Evolutionary conservation across 2,113 vertebrate species (phyloP).

Genomic region (Rhinolophus ferrumequinum): DNA sequence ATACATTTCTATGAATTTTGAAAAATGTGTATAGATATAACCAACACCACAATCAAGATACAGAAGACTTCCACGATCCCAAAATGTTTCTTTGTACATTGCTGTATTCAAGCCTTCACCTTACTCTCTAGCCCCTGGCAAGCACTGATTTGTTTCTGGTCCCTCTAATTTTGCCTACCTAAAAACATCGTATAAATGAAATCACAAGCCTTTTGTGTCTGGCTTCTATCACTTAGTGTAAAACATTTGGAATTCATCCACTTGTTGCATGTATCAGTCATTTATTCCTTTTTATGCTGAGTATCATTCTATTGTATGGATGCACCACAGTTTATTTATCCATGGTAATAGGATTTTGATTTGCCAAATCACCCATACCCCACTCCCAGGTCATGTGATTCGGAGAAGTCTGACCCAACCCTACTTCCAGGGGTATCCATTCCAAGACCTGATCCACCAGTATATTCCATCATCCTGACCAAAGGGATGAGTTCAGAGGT

Average conservation of each 20-base stretch:
- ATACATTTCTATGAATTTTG: neutral
- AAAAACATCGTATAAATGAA: neutral
- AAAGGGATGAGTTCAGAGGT: neutral
- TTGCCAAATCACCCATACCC: neutral
- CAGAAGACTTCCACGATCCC: neutral
- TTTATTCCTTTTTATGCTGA: neutral
- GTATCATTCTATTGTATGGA: neutral
- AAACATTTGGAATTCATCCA: neutral
- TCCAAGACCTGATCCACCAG: neutral
- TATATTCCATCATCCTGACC: neutral
- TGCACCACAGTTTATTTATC: neutral
- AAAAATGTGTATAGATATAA: neutral
- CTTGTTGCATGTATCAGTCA: neutral
- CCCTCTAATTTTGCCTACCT: neutral
- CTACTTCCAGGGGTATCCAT: neutral
- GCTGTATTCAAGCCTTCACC: neutral
- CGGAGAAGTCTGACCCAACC: neutral
- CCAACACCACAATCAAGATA: neutral
- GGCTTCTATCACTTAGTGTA: neutral
- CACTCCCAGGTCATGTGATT: neutral
- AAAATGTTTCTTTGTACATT: neutral
- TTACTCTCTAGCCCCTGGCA: neutral
- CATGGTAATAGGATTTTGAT: neutral
- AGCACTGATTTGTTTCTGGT: neutral
- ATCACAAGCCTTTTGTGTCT: neutral